These are phyloP conservation scores for Xylophagus ater DNA, from an alignment of 2,888 invertebrate genomes.

Conservation along the genomic window DNA sequence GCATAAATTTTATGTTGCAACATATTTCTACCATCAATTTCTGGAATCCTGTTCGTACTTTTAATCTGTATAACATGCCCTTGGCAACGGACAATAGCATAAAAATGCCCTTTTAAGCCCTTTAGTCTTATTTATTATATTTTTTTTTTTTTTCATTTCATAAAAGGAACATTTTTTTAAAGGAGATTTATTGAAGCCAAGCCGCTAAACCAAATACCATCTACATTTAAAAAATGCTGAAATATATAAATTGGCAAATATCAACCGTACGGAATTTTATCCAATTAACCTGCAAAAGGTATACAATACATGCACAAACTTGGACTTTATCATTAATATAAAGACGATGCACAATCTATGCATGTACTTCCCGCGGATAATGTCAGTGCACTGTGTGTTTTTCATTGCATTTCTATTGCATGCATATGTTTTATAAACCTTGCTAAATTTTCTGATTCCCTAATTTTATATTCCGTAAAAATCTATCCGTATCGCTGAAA, in stretches of 20 bases:
- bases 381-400: background rate
- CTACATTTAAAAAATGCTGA: too few relatives aligned
- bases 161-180: too few relatives aligned
- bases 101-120: background rate
- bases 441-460: background rate
- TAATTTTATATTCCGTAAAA: constrained; percentile 11
- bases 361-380: background rate
- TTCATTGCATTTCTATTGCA: background rate
- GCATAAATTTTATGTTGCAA: constrained; percentile 10
- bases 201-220: too few relatives aligned
- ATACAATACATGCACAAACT: too few relatives aligned
- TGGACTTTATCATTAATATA: too few relatives aligned
- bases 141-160: too few relatives aligned
- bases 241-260: too few relatives aligned
- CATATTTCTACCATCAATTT: constrained; percentile 19
- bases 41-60: constrained; percentile 34
- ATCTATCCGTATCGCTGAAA: constrained; percentile 7
- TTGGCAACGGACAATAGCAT: constrained; percentile 16
- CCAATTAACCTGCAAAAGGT: too few relatives aligned
- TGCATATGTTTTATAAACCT: background rate
- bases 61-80: constrained; percentile 37
- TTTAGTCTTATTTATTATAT: background rate
- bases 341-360: background rate
- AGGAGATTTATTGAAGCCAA: too few relatives aligned
- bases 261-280: too few relatives aligned